These are phyloP conservation scores for Heliconius charithonia DNA, from an alignment of 2,888 invertebrate genomes.

Conservation along the genomic window DNA sequence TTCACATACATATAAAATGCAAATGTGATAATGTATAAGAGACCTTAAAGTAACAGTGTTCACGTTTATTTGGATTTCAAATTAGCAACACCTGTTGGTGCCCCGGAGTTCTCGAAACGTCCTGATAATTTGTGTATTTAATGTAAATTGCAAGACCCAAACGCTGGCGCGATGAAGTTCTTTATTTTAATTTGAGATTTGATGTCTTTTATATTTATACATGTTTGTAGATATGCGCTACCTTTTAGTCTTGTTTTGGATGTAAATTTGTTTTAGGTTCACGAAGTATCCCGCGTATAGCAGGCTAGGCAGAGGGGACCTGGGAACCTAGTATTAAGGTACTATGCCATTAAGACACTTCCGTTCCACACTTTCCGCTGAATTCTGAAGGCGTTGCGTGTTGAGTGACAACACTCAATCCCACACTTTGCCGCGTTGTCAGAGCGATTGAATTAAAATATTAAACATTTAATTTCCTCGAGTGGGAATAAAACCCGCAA, in stretches of 20 bases:
- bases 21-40: conserved; percentile 13
- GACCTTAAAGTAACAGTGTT: conserved; percentile 55
- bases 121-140: conserved; percentile 72
- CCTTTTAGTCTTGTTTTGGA: not conserved
- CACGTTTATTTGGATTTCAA: conserved; percentile 73
- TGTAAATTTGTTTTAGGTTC: not conserved
- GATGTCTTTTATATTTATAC: not conserved
- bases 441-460: too few relatives aligned
- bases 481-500: too few relatives aligned
- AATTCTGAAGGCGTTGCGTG: too few relatives aligned
- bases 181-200: conserved; percentile 48
- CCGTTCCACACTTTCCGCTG: too few relatives aligned
- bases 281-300: too few relatives aligned
- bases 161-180: conserved; percentile 61
- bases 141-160: conserved; percentile 65
- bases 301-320: too few relatives aligned
- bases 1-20: conserved; percentile 9
- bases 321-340: too few relatives aligned
- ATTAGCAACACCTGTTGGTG: conserved; percentile 77
- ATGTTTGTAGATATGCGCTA: not conserved
- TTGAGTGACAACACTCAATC: too few relatives aligned
- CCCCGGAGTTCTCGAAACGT: conserved; percentile 52
- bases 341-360: too few relatives aligned
- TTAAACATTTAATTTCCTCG: too few relatives aligned
- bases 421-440: too few relatives aligned